A percentile compares a stretch with the other conserved stretches of the same genome.
These are phyloP conservation scores for Aleiodes alternator DNA, from an alignment of 2,888 invertebrate species.

Conservation along the genomic window DNA sequence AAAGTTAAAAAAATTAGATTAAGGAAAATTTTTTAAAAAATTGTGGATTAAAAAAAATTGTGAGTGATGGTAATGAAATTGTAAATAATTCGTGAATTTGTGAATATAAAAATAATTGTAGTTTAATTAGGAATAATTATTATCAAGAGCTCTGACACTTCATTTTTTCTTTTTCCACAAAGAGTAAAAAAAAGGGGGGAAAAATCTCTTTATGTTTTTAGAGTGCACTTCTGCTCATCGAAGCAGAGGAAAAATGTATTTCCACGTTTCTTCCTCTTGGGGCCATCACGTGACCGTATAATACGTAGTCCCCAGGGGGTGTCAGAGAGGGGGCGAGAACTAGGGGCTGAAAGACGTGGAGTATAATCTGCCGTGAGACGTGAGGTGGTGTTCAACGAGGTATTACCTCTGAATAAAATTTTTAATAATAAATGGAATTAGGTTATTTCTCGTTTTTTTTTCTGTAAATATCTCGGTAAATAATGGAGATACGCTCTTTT, in stretches of 20 bases:
- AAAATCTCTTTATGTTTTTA: conserved; percentile 31
- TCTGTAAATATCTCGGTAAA: background rate
- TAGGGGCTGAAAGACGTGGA: conserved; percentile 23
- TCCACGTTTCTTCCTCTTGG: conserved; percentile 12
- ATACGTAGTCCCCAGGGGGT: conserved; percentile 17
- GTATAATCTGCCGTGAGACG: conserved; percentile 30
- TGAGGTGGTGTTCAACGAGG: conserved; percentile 25
- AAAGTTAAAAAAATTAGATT: too few species aligned
- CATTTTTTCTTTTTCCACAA: background rate
- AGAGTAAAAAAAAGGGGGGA: background rate
- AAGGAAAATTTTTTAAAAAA: too few species aligned
- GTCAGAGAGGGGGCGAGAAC: conserved; percentile 15
- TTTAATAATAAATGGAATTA: conserved; percentile 5
- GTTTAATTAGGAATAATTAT: too few species aligned
- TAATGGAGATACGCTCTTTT: too few species aligned
- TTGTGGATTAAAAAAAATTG: too few species aligned
- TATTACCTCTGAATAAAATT: conserved; percentile 7
- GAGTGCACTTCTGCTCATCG: conserved; percentile 29
- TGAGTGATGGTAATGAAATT: too few species aligned
- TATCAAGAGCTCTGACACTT: too few species aligned
- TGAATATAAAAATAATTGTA: too few species aligned
- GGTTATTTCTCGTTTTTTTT: background rate
- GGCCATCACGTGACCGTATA: conserved; percentile 32
- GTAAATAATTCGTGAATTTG: too few species aligned
- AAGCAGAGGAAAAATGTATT: conserved; percentile 23